Percentiles rank a stretch among this genome's conserved stretches.
phyloP scores from a whole-genome alignment of 2,113 vertebrate species.

The Gadus chalcogrammus region DNA sequence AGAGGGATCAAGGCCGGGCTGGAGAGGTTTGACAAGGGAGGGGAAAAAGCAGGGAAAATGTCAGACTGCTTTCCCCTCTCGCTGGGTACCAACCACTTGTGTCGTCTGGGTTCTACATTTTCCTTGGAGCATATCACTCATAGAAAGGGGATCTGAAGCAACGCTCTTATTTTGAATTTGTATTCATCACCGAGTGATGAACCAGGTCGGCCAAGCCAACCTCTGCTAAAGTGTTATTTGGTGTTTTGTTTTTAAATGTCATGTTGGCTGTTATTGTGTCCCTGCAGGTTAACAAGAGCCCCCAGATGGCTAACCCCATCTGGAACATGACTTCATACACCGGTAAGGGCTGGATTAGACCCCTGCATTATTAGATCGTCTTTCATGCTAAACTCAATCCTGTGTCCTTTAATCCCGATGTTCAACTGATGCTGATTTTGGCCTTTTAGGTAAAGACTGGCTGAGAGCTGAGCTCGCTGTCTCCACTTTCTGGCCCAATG shows the following conservation, averaged over 20 bases:
- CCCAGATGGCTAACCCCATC: constrained; percentile 88
- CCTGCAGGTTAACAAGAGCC: constrained; percentile 87
- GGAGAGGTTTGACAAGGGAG: too few relatives aligned
- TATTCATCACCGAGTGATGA: too few relatives aligned
- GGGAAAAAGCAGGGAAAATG: too few relatives aligned
- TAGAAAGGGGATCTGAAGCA: too few relatives aligned
- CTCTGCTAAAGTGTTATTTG: too few relatives aligned
- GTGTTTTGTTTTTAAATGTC: neutral
- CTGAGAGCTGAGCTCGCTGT: constrained; percentile 91
- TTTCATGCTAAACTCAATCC: neutral
- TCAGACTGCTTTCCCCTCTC: too few relatives aligned
- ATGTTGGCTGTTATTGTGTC: neutral
- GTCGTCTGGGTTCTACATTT: too few relatives aligned
- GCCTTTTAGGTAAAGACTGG: constrained; percentile 82
- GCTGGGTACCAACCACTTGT: too few relatives aligned
- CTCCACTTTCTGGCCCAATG: constrained; percentile 98
- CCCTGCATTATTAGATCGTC: neutral
- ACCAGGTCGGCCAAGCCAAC: too few relatives aligned
- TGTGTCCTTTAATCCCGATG: neutral
- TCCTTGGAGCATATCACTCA: too few relatives aligned
- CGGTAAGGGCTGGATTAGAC: constrained; percentile 68
- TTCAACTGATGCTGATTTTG: constrained; percentile 3
- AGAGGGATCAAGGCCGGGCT: too few relatives aligned
- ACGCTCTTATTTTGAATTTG: too few relatives aligned
- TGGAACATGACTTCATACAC: constrained; percentile 95